phyloP scores from a whole-genome alignment of 1,140 invertebrate genomes.

The Lerema accius region DNA sequence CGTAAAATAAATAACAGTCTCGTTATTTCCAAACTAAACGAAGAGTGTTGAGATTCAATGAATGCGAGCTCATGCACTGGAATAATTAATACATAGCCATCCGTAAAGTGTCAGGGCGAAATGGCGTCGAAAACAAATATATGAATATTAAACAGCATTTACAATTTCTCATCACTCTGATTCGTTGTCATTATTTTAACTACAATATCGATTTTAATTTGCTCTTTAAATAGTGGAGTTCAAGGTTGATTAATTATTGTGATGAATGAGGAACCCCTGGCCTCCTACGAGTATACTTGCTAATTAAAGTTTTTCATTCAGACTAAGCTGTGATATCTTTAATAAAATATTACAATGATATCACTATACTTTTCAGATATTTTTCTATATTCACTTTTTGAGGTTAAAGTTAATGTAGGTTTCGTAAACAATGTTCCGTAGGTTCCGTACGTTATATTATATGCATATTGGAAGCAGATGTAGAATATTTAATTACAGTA shows the following conservation, averaged over 20 bases:
- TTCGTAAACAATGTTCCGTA: too few species aligned
- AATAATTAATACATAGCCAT: slow-evolving; percentile 70
- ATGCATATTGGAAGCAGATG: too few species aligned
- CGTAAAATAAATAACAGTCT: slow-evolving; percentile 37
- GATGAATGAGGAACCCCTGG: slow-evolving; percentile 1
- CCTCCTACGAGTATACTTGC: slow-evolving; percentile 7
- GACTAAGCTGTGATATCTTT: not conserved
- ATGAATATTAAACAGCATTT: slow-evolving; percentile 69
- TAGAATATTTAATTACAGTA: too few species aligned
- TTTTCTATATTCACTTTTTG: too few species aligned
- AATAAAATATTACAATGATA: too few species aligned
- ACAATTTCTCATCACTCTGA: slow-evolving; percentile 53
- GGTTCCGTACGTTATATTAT: too few species aligned
- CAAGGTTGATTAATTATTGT: slow-evolving; percentile 6
- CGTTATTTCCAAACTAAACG: slow-evolving; percentile 42
- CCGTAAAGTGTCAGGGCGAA: slow-evolving; percentile 65
- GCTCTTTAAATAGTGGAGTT: slow-evolving; percentile 12
- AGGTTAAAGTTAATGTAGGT: too few species aligned
- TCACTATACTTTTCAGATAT: too few species aligned
- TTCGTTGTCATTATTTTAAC: slow-evolving; percentile 42
- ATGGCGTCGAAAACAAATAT: slow-evolving; percentile 71
- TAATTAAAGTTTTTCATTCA: slow-evolving; percentile 2
- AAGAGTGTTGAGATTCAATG: slow-evolving; percentile 49
- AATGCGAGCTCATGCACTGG: slow-evolving; percentile 58
- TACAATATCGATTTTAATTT: slow-evolving; percentile 34